phyloP scores from a whole-genome alignment of 2,888 invertebrate species.

The Drosophila neotestacea region DNA sequence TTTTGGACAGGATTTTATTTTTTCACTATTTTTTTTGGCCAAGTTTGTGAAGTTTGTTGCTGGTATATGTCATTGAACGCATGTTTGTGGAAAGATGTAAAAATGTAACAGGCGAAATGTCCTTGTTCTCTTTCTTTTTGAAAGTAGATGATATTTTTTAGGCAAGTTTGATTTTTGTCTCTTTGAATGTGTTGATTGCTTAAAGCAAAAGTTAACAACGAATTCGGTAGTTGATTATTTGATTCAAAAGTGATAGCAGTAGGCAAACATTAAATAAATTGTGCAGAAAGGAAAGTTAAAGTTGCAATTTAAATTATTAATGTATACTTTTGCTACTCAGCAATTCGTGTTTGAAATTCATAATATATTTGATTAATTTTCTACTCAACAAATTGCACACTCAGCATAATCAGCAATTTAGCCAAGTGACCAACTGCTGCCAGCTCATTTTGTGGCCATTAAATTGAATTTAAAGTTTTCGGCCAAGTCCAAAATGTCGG shows the following conservation, averaged over 20 bases:
- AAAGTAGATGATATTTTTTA: slow-evolving; percentile 34
- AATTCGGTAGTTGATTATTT: slow-evolving; percentile 2
- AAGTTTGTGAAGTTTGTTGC: slow-evolving; percentile 30
- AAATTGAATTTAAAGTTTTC: slow-evolving; percentile 68
- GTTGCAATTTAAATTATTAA: slow-evolving; percentile 3
- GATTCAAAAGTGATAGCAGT: too few relatives aligned
- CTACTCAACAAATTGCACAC: slow-evolving; percentile 13
- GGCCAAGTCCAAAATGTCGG: slow-evolving; percentile 33
- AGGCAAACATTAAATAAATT: too few relatives aligned
- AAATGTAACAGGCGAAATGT: neutral
- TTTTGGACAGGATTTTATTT: slow-evolving; percentile 13
- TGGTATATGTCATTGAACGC: slow-evolving; percentile 51
- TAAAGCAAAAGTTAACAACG: slow-evolving; percentile 14
- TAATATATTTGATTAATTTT: slow-evolving; percentile 30
- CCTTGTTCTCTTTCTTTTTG: slow-evolving; percentile 17
- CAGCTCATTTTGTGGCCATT: slow-evolving; percentile 57
- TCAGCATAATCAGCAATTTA: slow-evolving; percentile 42
- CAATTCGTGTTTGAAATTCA: slow-evolving; percentile 14
- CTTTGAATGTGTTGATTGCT: slow-evolving; percentile 15
- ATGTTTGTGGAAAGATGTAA: slow-evolving; percentile 24
- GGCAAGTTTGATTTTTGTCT: slow-evolving; percentile 13
- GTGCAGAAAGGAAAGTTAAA: neutral
- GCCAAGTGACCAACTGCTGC: slow-evolving; percentile 36
- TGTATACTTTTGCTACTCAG: neutral
- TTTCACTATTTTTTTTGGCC: slow-evolving; percentile 13